Evolutionary conservation across 2,888 invertebrate species (phyloP).

Genomic region (Bedellia somnulentella): DNA sequence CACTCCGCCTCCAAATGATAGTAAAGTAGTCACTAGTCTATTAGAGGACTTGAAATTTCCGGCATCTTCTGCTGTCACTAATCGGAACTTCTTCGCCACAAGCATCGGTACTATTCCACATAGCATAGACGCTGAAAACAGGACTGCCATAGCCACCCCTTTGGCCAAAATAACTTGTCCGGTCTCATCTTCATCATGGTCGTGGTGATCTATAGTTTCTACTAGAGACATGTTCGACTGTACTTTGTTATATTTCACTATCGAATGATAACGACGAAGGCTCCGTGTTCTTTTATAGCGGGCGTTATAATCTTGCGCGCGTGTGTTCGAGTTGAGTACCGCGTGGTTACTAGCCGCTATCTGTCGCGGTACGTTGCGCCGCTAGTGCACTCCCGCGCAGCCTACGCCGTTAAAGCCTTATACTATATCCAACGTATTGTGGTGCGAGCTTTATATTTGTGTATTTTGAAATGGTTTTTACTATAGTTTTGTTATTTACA

Average conservation of each 20-base stretch:
- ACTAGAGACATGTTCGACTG: conserved; percentile 17
- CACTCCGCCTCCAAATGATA: conserved; percentile 87
- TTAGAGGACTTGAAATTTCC: conserved; percentile 50
- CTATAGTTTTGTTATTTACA: background rate
- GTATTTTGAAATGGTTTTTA: background rate
- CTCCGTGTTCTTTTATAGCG: conserved; percentile 38
- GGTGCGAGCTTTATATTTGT: conserved; percentile 5
- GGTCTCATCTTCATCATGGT: conserved; percentile 23
- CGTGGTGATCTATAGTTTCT: conserved; percentile 12
- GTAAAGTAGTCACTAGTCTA: conserved; percentile 59
- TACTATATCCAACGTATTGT: conserved; percentile 15
- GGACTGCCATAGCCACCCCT: conserved; percentile 74
- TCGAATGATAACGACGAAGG: background rate
- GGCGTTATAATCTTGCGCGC: too few species aligned
- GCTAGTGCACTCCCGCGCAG: conserved; percentile 37
- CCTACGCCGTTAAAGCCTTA: conserved; percentile 29
- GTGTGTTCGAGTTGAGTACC: too few species aligned
- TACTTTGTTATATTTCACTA: background rate
- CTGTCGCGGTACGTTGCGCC: conserved; percentile 29
- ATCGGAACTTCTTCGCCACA: conserved; percentile 66
- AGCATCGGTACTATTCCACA: conserved; percentile 76
- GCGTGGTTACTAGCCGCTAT: too few species aligned
- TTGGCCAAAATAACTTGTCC: conserved; percentile 69
- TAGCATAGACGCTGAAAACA: conserved; percentile 73
- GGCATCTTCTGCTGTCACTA: conserved; percentile 52